Evolutionary conservation across 2,797 vertebrate genomes (phyloP).

Genomic region (Potorous gilbertii): DNA sequence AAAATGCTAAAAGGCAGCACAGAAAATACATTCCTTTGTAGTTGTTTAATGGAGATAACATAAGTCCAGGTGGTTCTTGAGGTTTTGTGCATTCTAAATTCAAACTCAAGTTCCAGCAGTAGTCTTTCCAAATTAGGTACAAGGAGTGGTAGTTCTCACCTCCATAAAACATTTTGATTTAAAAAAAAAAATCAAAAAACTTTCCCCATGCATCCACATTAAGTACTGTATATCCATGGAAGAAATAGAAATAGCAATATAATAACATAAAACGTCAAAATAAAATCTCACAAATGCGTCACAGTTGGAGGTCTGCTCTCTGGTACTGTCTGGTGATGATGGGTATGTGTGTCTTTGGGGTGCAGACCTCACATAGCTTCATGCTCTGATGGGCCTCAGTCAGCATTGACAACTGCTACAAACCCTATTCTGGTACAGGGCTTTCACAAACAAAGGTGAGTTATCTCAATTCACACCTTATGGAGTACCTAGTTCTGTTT

Average conservation of each 20-base stretch:
- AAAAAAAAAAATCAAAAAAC: not conserved
- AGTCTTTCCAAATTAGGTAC: not conserved
- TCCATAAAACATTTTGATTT: not conserved
- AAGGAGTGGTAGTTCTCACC: not conserved
- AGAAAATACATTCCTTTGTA: not conserved
- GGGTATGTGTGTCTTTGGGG: not conserved
- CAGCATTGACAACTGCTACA: no score
- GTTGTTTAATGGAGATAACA: not conserved
- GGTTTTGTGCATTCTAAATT: not conserved
- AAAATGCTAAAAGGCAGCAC: not conserved
- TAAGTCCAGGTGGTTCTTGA: constrained; percentile 10
- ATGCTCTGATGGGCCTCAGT: not conserved
- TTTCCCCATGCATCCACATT: not conserved
- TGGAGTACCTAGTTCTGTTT: not conserved
- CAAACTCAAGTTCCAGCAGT: not conserved
- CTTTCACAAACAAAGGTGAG: not conserved
- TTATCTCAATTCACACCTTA: not conserved
- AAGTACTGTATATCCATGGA: not conserved
- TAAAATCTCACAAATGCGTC: not conserved
- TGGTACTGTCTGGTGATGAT: not conserved
- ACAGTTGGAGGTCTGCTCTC: not conserved
- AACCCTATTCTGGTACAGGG: not conserved
- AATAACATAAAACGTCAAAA: not conserved
- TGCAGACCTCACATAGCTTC: not conserved
- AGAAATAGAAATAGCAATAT: not conserved